A percentile compares a stretch with the other conserved stretches of the same genome.
phyloP scores from a whole-genome alignment of 2,113 vertebrate genomes.

The Tachysurus fulvidraco region DNA sequence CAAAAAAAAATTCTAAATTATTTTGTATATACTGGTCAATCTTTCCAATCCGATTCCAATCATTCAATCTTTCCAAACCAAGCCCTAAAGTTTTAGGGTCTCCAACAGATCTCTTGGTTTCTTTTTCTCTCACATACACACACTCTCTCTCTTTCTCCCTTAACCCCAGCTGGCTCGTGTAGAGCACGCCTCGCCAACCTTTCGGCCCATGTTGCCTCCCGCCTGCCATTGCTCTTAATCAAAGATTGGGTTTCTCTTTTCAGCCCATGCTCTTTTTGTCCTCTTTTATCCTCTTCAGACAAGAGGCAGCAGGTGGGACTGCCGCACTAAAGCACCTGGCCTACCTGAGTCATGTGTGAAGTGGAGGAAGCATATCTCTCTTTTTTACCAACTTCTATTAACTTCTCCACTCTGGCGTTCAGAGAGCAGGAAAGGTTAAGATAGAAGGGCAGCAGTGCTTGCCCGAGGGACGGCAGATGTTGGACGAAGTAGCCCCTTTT shows the following conservation, averaged over 20 bases:
- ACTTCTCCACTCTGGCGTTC: slow-evolving; percentile 47
- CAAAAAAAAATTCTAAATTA: not conserved
- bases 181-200: slow-evolving; percentile 24
- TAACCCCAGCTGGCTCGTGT: slow-evolving; percentile 34
- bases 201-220: slow-evolving; percentile 15
- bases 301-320: slow-evolving; percentile 64
- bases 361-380: slow-evolving; percentile 35
- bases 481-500: slow-evolving; percentile 37
- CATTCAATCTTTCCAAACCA: not conserved
- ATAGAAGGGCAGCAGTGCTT: slow-evolving; percentile 26
- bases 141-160: not conserved
- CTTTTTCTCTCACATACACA: not conserved
- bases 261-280: slow-evolving; percentile 36
- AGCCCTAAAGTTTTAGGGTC: not conserved
- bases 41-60: not conserved
- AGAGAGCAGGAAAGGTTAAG: slow-evolving; percentile 50
- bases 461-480: slow-evolving; percentile 63
- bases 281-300: slow-evolving; percentile 57
- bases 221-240: slow-evolving; percentile 45
- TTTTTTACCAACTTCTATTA: slow-evolving; percentile 46
- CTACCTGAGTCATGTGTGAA: slow-evolving; percentile 56
- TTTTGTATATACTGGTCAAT: not conserved
- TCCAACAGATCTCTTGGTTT: not conserved
- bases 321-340: slow-evolving; percentile 60
- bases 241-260: slow-evolving; percentile 43